phyloP scores from a whole-genome alignment of 2,888 invertebrate genomes.

The Ormyrus nitidulus region DNA sequence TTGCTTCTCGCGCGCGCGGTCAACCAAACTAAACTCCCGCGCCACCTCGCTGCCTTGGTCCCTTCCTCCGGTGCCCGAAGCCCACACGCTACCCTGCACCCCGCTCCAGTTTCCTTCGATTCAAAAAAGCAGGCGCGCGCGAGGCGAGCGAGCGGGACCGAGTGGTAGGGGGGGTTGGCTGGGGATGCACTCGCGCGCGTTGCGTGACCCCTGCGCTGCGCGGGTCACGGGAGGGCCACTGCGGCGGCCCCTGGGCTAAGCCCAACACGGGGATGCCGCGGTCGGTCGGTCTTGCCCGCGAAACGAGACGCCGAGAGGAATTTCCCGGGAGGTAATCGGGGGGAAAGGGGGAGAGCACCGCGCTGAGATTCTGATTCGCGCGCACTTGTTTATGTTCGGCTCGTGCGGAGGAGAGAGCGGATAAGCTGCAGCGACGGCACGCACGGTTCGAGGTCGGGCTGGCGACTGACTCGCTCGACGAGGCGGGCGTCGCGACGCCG shows the following conservation, averaged over 20 bases:
- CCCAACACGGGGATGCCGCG: background rate
- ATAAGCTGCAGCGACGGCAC: background rate
- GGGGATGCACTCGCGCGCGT: background rate
- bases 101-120: background rate
- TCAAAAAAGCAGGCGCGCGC: background rate
- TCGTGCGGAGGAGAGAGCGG: background rate
- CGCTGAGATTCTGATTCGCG: background rate
- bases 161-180: background rate
- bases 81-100: too few relatives aligned
- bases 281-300: background rate
- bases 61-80: too few relatives aligned
- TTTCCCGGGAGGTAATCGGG: too few relatives aligned
- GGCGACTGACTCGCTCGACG: conserved; percentile 70
- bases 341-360: too few relatives aligned
- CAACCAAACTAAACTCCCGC: background rate
- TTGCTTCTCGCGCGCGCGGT: conserved; percentile 1
- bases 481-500: conserved; percentile 73
- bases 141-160: background rate
- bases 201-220: conserved; percentile 58
- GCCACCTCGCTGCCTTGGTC: background rate
- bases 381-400: background rate
- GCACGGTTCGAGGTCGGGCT: conserved; percentile 67
- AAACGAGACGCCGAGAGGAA: background rate
- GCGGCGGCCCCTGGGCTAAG: conserved; percentile 9
- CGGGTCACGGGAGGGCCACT: conserved; percentile 37